Percentiles rank a stretch among this genome's conserved stretches.
Evolutionary conservation across 2,797 vertebrate genomes (phyloP).

Genomic region (Falco concolor): DNA sequence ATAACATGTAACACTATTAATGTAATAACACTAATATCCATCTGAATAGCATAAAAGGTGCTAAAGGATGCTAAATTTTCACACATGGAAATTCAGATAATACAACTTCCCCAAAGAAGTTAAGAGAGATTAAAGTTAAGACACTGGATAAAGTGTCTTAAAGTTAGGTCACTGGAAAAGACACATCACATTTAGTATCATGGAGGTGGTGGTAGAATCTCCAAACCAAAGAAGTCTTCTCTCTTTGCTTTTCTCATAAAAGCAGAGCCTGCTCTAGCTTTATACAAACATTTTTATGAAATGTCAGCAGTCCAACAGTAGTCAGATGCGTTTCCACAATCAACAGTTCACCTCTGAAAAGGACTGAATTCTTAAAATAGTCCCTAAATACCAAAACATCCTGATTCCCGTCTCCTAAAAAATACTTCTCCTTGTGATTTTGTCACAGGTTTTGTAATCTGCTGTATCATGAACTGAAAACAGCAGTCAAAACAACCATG

Average conservation of each 20-base stretch:
- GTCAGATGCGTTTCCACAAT: neutral
- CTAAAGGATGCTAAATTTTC: neutral
- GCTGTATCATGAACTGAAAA: neutral
- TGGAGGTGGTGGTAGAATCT: neutral
- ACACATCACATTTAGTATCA: neutral
- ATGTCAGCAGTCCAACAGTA: neutral
- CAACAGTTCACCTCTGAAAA: neutral
- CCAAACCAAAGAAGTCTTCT: neutral
- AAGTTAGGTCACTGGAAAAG: conserved; percentile 9
- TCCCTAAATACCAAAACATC: neutral
- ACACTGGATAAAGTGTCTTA: neutral
- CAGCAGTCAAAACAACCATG: neutral
- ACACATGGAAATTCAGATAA: neutral
- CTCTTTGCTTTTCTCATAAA: neutral
- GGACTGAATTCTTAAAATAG: neutral
- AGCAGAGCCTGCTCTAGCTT: neutral
- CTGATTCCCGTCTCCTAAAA: neutral
- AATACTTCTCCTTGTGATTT: neutral
- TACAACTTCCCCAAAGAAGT: neutral
- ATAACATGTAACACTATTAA: neutral
- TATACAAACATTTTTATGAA: neutral
- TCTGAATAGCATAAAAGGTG: neutral
- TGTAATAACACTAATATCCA: neutral
- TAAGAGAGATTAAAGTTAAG: conserved; percentile 14
- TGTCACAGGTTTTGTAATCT: neutral